A percentile compares a stretch with the other conserved stretches of the same genome.
These are phyloP conservation scores for Heliconius himera DNA, from an alignment of 1,140 invertebrate genomes.

Conservation along the genomic window DNA sequence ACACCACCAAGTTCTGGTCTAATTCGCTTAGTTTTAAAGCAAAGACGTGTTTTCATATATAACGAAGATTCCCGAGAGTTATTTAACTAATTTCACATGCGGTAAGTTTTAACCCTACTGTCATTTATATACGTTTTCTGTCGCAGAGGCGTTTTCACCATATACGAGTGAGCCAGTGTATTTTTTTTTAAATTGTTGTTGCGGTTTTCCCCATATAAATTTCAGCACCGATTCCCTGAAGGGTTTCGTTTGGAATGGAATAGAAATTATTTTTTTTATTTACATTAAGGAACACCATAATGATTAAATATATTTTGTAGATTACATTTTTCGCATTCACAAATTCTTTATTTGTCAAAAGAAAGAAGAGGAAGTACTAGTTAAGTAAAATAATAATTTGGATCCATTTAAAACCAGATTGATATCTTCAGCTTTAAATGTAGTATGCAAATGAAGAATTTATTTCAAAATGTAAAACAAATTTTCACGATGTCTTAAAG, in stretches of 20 bases:
- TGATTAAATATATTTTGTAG: background rate
- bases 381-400: too few species aligned
- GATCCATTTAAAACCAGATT: background rate
- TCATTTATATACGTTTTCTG: slow-evolving; percentile 9
- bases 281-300: background rate
- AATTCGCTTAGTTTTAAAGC: slow-evolving; percentile 70
- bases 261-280: background rate
- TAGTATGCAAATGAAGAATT: background rate
- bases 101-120: slow-evolving; percentile 64
- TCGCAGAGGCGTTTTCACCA: background rate
- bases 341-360: too few species aligned
- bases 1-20: slow-evolving; percentile 56
- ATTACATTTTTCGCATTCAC: background rate
- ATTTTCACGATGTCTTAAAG: slow-evolving; percentile 39
- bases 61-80: slow-evolving; percentile 61
- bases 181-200: background rate
- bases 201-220: background rate
- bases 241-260: background rate
- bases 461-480: slow-evolving; percentile 15
- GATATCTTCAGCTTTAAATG: background rate
- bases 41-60: slow-evolving; percentile 73
- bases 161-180: background rate
- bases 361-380: too few species aligned
- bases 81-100: slow-evolving; percentile 75
- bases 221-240: background rate